phyloP scores from a whole-genome alignment of 2,888 invertebrate species.

The Galerucella pusilla region DNA sequence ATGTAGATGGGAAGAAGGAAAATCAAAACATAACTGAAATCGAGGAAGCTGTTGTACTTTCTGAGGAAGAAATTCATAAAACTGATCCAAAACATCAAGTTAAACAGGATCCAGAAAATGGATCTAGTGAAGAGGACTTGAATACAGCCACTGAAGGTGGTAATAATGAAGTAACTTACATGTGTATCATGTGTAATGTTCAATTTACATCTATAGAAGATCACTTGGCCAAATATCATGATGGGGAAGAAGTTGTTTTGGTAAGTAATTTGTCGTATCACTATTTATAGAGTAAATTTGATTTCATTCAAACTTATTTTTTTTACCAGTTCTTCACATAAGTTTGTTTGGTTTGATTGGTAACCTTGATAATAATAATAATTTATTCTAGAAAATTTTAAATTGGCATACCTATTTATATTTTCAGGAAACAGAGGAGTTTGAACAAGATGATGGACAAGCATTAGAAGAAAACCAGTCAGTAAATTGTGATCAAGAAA shows the following conservation, averaged over 20 bases:
- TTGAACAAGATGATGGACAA: constrained; percentile 33
- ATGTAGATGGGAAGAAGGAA: constrained; percentile 25
- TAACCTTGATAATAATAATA: no score
- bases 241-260: constrained; percentile 75
- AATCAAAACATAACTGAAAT: constrained; percentile 7
- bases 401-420: neutral
- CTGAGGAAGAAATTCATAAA: constrained; percentile 48
- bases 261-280: constrained; percentile 53
- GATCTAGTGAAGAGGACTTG: constrained; percentile 36
- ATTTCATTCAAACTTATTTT: no score
- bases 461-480: constrained; percentile 35
- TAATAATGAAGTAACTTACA: constrained; percentile 67
- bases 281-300: neutral
- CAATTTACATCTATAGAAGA: constrained; percentile 74
- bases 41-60: neutral
- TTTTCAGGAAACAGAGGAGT: constrained; percentile 49
- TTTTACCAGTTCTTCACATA: no score
- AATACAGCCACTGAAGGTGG: constrained; percentile 36
- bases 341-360: no score
- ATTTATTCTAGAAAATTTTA: no score
- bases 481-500: constrained; percentile 12
- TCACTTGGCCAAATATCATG: constrained; percentile 75
- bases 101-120: constrained; percentile 22
- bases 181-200: constrained; percentile 74
- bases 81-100: constrained; percentile 44